phyloP scores from a whole-genome alignment of 1,140 invertebrate genomes.

The Zaprionus lachaisei region DNA sequence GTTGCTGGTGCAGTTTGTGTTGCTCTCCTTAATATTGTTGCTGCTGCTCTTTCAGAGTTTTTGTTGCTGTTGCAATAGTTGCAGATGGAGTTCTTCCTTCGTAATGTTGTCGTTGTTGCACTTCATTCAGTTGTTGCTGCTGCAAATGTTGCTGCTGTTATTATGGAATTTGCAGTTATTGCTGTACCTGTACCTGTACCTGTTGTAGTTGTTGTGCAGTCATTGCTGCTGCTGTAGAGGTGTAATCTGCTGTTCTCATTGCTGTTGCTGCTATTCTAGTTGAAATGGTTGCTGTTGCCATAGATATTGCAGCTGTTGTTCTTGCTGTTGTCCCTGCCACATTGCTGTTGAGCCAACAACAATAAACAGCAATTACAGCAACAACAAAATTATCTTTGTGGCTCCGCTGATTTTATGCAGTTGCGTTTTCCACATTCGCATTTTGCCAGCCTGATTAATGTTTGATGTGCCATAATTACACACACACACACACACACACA shows the following conservation, averaged over 20 bases:
- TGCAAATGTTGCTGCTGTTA: neutral
- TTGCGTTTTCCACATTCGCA: slow-evolving; percentile 49
- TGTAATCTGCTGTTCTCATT: too few species aligned
- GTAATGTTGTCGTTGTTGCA: too few species aligned
- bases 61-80: too few species aligned
- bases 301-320: neutral
- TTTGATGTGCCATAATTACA: slow-evolving; percentile 80
- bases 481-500: slow-evolving; percentile 42
- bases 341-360: neutral
- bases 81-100: too few species aligned
- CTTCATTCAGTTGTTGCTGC: too few species aligned
- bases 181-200: neutral
- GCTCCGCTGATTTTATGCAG: slow-evolving; percentile 51
- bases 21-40: too few species aligned
- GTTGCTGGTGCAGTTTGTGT: too few species aligned
- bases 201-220: neutral
- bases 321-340: neutral
- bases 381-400: slow-evolving; percentile 75
- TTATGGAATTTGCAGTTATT: neutral
- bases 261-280: too few species aligned
- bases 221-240: neutral
- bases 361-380: too few species aligned
- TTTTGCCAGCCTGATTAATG: slow-evolving; percentile 77
- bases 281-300: neutral
- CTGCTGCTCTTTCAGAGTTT: too few species aligned